A percentile compares a stretch with the other conserved stretches of the same genome.
Conservation (phyloP, 2,888 invertebrate species). For the Dolichopus griseipennis region DNA sequence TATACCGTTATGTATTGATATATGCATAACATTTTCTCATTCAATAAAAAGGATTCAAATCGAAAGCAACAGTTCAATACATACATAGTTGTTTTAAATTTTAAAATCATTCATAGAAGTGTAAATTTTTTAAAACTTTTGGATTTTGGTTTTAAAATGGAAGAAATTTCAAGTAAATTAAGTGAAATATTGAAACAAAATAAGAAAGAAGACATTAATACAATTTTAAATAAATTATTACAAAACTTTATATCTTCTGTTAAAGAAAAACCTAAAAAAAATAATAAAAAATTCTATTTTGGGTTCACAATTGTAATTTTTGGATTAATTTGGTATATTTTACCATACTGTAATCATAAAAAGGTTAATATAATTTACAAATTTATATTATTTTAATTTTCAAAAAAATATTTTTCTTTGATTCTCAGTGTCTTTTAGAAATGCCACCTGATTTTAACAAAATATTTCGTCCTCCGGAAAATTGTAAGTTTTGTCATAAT, state of each 20-base stretch:
- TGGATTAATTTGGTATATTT: not conserved
- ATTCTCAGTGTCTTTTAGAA: conserved; percentile 22
- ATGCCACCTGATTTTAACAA: conserved; percentile 23
- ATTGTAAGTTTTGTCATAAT: conserved; percentile 66
- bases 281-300: not conserved
- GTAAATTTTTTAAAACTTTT: too few species aligned
- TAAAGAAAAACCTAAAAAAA: not conserved
- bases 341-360: not conserved
- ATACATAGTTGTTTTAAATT: too few species aligned
- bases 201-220: not conserved
- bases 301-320: not conserved
- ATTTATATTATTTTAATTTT: not conserved
- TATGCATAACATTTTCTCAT: too few species aligned
- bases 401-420: not conserved
- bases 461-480: conserved; percentile 67
- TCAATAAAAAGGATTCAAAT: too few species aligned
- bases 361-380: not conserved
- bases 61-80: too few species aligned
- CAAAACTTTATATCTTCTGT: not conserved
- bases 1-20: too few species aligned
- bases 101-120: too few species aligned
- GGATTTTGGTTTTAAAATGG: not conserved
- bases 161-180: not conserved
- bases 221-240: not conserved
- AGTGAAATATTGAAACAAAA: not conserved